Conservation (phyloP, 2,113 vertebrate genomes). For the Apteryx mantelli region DNA sequence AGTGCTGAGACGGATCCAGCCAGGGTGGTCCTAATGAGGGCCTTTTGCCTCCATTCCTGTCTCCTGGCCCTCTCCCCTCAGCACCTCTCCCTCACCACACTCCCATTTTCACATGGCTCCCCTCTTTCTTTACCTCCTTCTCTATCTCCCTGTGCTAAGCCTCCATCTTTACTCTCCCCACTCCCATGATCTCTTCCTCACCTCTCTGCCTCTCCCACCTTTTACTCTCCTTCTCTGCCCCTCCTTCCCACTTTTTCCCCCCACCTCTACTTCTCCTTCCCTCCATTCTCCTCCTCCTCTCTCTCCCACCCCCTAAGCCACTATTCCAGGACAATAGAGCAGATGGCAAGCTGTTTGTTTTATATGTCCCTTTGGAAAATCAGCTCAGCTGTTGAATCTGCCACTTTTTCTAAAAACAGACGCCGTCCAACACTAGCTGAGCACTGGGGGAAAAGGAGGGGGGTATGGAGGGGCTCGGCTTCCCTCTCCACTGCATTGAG, state of each 20-base stretch:
- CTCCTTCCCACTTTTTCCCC: background rate
- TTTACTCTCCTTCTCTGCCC: background rate
- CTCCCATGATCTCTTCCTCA: background rate
- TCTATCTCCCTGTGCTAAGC: background rate
- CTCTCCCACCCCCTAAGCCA: constrained; percentile 25
- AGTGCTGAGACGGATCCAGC: background rate
- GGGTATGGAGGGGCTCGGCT: background rate
- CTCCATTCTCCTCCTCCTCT: constrained; percentile 22
- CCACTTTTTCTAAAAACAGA: constrained; percentile 74
- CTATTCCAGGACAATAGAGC: constrained; percentile 79
- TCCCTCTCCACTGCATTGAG: background rate
- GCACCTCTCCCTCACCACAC: background rate
- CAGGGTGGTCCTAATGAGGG: background rate
- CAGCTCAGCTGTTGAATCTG: constrained; percentile 68
- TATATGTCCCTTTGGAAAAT: constrained; percentile 70
- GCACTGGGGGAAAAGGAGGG: background rate
- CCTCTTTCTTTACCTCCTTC: background rate
- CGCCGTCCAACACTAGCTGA: constrained; percentile 16
- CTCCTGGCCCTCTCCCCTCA: background rate
- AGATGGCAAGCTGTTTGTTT: constrained; percentile 76
- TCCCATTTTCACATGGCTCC: background rate
- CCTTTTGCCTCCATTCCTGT: background rate
- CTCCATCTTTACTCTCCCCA: background rate
- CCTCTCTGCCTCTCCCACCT: background rate
- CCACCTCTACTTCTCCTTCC: background rate